Percentiles rank a stretch among this genome's conserved stretches.
These are phyloP conservation scores for Sinocyclocheilus maitianheensis DNA, from an alignment of 2,113 vertebrate genomes.

Conservation along the genomic window DNA sequence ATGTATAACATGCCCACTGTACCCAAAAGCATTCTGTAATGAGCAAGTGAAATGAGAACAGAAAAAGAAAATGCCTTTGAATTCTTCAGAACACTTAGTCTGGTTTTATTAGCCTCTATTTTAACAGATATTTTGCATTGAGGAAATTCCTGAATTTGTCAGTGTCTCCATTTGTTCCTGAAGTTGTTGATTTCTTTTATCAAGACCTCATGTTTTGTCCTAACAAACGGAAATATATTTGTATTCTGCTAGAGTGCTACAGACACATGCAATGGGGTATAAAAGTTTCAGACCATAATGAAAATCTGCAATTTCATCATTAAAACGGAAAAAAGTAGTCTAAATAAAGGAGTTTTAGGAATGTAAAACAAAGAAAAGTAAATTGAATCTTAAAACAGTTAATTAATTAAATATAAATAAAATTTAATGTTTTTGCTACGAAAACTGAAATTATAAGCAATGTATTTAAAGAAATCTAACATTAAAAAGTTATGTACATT, in stretches of 20 bases:
- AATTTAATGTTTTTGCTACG: background rate
- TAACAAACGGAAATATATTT: background rate
- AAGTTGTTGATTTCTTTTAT: background rate
- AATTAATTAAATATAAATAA: background rate
- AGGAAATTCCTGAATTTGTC: background rate
- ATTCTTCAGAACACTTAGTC: background rate
- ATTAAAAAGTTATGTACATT: background rate
- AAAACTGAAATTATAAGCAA: no score
- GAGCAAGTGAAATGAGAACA: background rate
- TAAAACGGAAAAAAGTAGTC: background rate
- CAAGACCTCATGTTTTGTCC: background rate
- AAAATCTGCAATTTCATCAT: background rate
- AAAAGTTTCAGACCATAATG: background rate
- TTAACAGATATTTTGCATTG: background rate
- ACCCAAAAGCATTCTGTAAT: background rate
- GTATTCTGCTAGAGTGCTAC: background rate
- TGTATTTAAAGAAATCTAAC: background rate
- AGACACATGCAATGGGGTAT: background rate
- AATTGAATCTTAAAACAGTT: no score
- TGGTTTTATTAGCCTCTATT: background rate
- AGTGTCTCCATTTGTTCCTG: background rate
- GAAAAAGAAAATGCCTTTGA: background rate
- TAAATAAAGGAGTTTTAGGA: background rate
- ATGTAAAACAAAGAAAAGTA: no score
- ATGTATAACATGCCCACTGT: constrained; percentile 43